Evolutionary conservation across 2,113 vertebrate genomes (phyloP), one percentile per base, ranked within the genome.

Genomic region (Xyrauchen texanus): DNA sequence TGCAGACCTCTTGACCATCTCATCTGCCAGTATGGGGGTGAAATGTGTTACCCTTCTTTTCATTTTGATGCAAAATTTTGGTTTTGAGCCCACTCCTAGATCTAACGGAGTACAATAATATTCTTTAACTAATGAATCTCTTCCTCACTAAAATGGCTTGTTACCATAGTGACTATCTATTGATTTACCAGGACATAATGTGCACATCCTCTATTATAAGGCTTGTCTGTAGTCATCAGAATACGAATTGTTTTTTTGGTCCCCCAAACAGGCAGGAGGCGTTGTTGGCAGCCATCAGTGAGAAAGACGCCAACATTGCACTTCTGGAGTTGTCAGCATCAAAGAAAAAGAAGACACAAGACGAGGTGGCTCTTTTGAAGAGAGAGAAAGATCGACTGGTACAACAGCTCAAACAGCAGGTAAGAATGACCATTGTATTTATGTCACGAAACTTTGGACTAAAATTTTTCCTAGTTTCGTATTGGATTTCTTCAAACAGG

Each of bases 251-350:
- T 34, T 34, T 13, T 42, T 13, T 72, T 65, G 80, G 55, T 64
- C 63, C 62, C 82, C 57, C 81, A 8, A 60, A 5, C 86, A 99
- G 98, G 83, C 98, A 98, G 91, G 98, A 99, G 93, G 97, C 98
- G 62, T 95, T 99, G 77, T 91, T 99, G 87, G 96, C 97, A 82
- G 97, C 98, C 84, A 99, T 99, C 87, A 99, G 97, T 86, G 97
- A 99, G 92, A 99, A 98, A 87, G 97, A 98, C 70, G 97, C 97
- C 89, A 98, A 99, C 85, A 98, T 99, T 55, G 98, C 97, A 75
- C 93, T 99, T 78, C 85, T 99, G 77, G 98, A 99, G 86, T 94
- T 99, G 72, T 99, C 98, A 0, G 96, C 98, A 3, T 99, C 98
- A 62, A 94, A 94, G 85, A 99, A 98, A 93, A 98, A 98, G 91